Percentiles rank a stretch among this genome's conserved stretches.
phyloP scores from a whole-genome alignment of 2,797 vertebrate species.

The Pachyuromys duprasi region DNA sequence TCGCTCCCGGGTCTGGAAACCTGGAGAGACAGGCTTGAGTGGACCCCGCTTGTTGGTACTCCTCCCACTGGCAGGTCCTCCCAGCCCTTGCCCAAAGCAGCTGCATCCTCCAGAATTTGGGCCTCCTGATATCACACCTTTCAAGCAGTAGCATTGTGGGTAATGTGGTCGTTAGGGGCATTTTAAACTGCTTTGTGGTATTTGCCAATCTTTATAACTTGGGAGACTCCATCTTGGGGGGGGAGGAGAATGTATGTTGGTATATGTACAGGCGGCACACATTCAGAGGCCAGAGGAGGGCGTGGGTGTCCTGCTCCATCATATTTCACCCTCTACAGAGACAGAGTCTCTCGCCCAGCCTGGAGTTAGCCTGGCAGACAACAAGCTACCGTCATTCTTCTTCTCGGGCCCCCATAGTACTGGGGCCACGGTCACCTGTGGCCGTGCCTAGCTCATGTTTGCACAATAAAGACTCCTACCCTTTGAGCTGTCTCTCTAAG shows the following conservation, averaged over 20 bases:
- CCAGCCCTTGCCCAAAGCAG: background rate
- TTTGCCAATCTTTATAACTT: background rate
- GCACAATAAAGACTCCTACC: background rate
- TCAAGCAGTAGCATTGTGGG: background rate
- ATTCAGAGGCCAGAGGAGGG: background rate
- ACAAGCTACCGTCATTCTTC: background rate
- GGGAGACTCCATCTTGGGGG: background rate
- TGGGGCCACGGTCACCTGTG: background rate
- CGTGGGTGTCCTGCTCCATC: background rate
- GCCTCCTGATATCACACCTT: background rate
- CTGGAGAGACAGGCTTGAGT: conserved; percentile 56
- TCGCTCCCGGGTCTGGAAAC: background rate
- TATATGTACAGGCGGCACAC: background rate
- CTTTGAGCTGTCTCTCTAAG: background rate
- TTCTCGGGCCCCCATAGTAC: background rate
- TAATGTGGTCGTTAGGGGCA: background rate
- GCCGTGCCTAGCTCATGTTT: background rate
- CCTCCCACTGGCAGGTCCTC: too few relatives aligned
- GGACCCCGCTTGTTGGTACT: background rate
- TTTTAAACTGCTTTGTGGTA: background rate
- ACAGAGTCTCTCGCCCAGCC: background rate
- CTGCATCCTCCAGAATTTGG: background rate
- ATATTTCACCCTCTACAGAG: background rate
- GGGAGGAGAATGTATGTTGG: background rate
- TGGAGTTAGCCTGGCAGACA: background rate